These are phyloP conservation scores for Heterohyrax brucei DNA, from an alignment of 2,797 vertebrate species.

Conservation along the genomic window DNA sequence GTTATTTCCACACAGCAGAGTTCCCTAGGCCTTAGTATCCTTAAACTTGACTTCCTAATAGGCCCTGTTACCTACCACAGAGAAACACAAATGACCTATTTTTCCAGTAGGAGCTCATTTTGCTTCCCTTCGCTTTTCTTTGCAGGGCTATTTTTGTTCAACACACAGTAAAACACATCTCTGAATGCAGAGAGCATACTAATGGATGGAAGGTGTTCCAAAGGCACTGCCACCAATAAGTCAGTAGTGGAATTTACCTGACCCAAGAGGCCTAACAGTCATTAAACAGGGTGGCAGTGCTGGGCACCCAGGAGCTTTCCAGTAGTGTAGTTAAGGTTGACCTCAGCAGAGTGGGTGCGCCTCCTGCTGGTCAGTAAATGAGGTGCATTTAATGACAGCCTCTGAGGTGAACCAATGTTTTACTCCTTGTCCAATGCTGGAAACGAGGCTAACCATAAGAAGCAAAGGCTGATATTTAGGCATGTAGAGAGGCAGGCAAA, in stretches of 20 bases:
- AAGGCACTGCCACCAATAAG: slow-evolving; percentile 77
- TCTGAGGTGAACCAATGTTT: slow-evolving; percentile 79
- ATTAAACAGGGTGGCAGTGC: slow-evolving; percentile 70
- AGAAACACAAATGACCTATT: slow-evolving; percentile 69
- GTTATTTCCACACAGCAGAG: not conserved
- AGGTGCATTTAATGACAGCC: slow-evolving; percentile 82
- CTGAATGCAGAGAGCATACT: slow-evolving; percentile 55
- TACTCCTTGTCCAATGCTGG: slow-evolving; percentile 56
- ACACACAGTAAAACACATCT: slow-evolving; percentile 78
- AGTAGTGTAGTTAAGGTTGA: slow-evolving; percentile 60
- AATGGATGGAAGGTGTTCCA: slow-evolving; percentile 76
- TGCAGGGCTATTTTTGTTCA: slow-evolving; percentile 81
- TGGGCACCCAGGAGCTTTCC: not conserved
- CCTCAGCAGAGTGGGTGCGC: slow-evolving; percentile 67
- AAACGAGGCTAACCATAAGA: slow-evolving; percentile 56
- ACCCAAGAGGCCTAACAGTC: slow-evolving; percentile 67
- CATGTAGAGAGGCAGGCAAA: slow-evolving; percentile 66
- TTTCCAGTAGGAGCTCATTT: slow-evolving; percentile 62
- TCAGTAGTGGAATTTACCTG: slow-evolving; percentile 82
- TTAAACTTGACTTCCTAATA: not conserved
- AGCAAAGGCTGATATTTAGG: slow-evolving; percentile 79
- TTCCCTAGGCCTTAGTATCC: slow-evolving; percentile 5
- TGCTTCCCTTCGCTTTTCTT: slow-evolving; percentile 53
- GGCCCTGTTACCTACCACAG: slow-evolving; percentile 31
- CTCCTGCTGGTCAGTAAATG: slow-evolving; percentile 84